These are phyloP conservation scores for Helicolenus hilgendorfi DNA, from an alignment of 2,797 vertebrate genomes.

Conservation along the genomic window DNA sequence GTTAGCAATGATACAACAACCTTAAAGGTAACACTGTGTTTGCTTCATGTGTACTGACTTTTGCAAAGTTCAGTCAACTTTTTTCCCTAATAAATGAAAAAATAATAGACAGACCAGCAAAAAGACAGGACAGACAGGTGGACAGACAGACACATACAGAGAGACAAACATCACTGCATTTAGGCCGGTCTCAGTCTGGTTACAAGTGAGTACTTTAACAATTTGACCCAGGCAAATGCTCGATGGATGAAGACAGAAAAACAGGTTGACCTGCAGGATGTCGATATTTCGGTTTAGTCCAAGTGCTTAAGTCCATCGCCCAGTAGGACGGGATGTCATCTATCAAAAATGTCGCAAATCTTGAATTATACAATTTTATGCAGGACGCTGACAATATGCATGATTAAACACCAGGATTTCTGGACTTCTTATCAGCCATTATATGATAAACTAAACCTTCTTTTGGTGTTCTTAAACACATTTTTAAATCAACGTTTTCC, in stretches of 20 bases:
- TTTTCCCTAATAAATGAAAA: conserved; percentile 1
- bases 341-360: not conserved
- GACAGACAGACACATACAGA: conserved; percentile 13
- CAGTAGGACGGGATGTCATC: not conserved
- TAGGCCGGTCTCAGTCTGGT: conserved; percentile 29
- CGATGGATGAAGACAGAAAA: not conserved
- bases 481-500: not conserved
- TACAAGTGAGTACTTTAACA: not conserved
- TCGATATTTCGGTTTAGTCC: conserved; percentile 6
- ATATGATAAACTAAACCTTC: not conserved
- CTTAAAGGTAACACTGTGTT: not conserved
- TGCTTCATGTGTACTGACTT: conserved; percentile 11
- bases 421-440: not conserved
- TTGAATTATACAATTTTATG: not conserved
- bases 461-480: not conserved
- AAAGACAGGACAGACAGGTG: conserved; percentile 12
- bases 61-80: conserved; percentile 17
- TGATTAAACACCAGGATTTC: conserved; percentile 2
- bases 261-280: not conserved
- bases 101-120: not conserved
- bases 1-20: conserved; percentile 28
- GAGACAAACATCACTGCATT: conserved; percentile 25
- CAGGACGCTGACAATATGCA: not conserved
- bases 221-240: not conserved
- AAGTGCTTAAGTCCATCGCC: not conserved